Percentiles rank a stretch among this genome's conserved stretches.
Evolutionary conservation across 2,888 invertebrate genomes (phyloP).

Genomic region (Megamerina dolium): DNA sequence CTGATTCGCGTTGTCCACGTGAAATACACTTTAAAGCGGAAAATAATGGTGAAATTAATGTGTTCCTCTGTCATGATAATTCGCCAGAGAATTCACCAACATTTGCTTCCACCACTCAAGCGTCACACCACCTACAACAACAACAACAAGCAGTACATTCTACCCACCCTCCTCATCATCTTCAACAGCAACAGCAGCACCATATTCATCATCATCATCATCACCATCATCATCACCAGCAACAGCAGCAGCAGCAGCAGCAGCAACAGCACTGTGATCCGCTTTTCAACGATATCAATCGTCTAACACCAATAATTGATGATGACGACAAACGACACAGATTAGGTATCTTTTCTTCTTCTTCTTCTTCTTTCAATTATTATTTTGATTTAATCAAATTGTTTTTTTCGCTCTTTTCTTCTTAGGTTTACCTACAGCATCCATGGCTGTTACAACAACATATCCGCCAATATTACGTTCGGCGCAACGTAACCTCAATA

Average conservation of each 20-base stretch:
- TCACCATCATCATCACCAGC: constrained; percentile 27
- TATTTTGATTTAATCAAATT: no score
- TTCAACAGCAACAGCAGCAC: constrained; percentile 29
- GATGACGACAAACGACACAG: constrained; percentile 51
- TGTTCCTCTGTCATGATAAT: constrained; percentile 87
- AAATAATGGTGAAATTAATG: constrained; percentile 86
- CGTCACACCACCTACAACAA: constrained; percentile 27
- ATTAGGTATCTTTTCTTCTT: constrained; percentile 47
- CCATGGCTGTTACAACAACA: constrained; percentile 25
- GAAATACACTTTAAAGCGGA: constrained; percentile 87
- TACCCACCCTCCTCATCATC: constrained; percentile 32
- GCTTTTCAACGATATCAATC: constrained; percentile 59
- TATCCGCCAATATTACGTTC: constrained; percentile 42
- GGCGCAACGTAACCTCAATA: constrained; percentile 49
- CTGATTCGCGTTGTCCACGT: constrained; percentile 59
- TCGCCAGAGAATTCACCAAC: constrained; percentile 48
- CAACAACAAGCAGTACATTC: constrained; percentile 19
- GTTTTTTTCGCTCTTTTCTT: not conserved
- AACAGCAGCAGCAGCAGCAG: no score
- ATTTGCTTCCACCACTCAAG: constrained; percentile 32
- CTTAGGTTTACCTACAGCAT: constrained; percentile 20
- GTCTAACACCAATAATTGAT: constrained; percentile 54
- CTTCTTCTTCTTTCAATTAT: no score
- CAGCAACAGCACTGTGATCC: constrained; percentile 51
- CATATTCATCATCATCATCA: constrained; percentile 28